phyloP scores from a whole-genome alignment of 2,797 vertebrate species.

The Coluber constrictor region DNA sequence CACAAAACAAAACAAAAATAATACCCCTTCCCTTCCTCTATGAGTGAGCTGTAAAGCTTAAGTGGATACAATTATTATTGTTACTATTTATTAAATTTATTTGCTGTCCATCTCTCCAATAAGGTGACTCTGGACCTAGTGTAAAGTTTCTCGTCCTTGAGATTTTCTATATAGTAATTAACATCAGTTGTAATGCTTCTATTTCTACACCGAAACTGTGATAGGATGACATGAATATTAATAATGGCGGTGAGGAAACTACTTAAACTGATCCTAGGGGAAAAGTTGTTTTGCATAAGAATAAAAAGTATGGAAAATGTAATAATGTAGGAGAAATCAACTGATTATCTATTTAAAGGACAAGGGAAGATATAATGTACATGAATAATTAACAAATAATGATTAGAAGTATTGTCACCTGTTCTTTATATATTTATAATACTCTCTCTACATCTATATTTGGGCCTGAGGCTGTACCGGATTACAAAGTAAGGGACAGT shows the following conservation, averaged over 20 bases:
- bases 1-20: constrained; percentile 37
- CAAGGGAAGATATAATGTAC: constrained; percentile 32
- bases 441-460: background rate
- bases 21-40: background rate
- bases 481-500: background rate
- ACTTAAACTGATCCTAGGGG: constrained; percentile 15
- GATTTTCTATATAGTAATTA: constrained; percentile 11
- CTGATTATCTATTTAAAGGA: constrained; percentile 22
- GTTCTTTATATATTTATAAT: background rate
- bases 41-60: constrained; percentile 20
- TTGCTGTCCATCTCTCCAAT: background rate
- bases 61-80: background rate
- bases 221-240: constrained; percentile 36
- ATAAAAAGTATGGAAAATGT: constrained; percentile 13
- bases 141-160: constrained; percentile 26
- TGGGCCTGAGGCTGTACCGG: background rate
- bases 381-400: constrained; percentile 40
- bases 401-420: constrained; percentile 26
- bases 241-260: constrained; percentile 34
- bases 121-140: background rate
- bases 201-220: constrained; percentile 5
- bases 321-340: constrained; percentile 35
- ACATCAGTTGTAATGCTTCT: constrained; percentile 13
- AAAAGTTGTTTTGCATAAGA: constrained; percentile 26
- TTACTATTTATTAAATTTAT: background rate